Evolutionary conservation across 2,888 invertebrate species (phyloP).

Genomic region (Pollenia amentaria): DNA sequence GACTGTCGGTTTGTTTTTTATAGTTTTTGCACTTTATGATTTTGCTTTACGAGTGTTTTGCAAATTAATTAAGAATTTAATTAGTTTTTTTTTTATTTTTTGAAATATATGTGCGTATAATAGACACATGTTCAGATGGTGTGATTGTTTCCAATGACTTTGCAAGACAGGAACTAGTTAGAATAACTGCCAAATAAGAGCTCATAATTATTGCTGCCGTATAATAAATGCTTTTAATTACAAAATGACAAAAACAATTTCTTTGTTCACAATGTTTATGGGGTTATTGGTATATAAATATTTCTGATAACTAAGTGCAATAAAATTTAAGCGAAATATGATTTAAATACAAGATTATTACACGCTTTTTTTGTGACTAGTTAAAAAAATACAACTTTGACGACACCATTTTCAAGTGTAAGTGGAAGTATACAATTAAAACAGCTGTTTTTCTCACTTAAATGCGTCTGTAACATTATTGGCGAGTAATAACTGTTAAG

Average conservation of each 20-base stretch:
- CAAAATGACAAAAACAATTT: constrained; percentile 27
- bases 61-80: constrained; percentile 70
- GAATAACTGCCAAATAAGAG: constrained; percentile 1
- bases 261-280: constrained; percentile 23
- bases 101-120: constrained; percentile 55
- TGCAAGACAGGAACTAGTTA: constrained; percentile 34
- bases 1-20: constrained; percentile 1
- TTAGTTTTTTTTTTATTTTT: constrained; percentile 46
- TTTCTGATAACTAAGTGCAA: not conserved
- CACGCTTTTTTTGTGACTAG: too few relatives aligned
- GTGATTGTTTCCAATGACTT: not conserved
- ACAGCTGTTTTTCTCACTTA: too few relatives aligned
- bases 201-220: not conserved
- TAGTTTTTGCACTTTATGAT: constrained; percentile 9
- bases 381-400: too few relatives aligned
- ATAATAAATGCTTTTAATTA: not conserved
- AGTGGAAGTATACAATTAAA: too few relatives aligned
- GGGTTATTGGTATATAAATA: constrained; percentile 4
- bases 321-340: too few relatives aligned
- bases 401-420: too few relatives aligned
- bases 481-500: too few relatives aligned
- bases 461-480: too few relatives aligned
- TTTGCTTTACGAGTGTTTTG: constrained; percentile 32
- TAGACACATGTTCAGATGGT: constrained; percentile 45
- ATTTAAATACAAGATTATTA: too few relatives aligned